These are phyloP conservation scores for Porites lobata DNA, from an alignment of 92 coral and sea anemone species.

Conservation along the genomic window DNA sequence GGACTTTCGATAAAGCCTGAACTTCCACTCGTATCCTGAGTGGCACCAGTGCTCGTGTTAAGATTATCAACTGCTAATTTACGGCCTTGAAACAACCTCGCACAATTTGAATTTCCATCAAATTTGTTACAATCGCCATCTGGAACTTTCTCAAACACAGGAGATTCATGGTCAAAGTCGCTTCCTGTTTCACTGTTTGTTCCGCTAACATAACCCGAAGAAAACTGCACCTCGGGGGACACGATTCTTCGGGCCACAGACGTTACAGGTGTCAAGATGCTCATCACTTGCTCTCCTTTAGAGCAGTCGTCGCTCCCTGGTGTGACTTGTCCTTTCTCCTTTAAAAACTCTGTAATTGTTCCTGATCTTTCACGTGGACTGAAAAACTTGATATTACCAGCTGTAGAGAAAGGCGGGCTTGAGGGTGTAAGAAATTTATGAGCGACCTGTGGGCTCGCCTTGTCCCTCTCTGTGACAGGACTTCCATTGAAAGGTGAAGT, in stretches of 20 bases:
- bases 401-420: neutral
- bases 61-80: neutral
- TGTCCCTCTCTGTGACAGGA: neutral
- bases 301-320: slow-evolving; percentile 2
- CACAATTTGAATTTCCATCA: neutral
- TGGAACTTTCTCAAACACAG: neutral
- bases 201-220: slow-evolving; percentile 68
- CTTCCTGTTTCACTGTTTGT: slow-evolving; percentile 44
- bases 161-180: slow-evolving; percentile 8
- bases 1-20: slow-evolving; percentile 42
- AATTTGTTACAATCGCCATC: slow-evolving; percentile 1
- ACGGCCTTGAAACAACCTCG: neutral
- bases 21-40: slow-evolving; percentile 24
- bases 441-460: neutral
- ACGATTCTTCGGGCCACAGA: slow-evolving; percentile 18
- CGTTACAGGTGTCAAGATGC: slow-evolving; percentile 7
- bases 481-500: slow-evolving; percentile 26
- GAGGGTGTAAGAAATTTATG: slow-evolving; percentile 22
- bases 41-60: neutral
- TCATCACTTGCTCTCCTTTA: neutral
- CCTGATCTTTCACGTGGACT: slow-evolving; percentile 50
- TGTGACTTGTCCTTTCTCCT: slow-evolving; percentile 27
- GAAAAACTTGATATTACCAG: slow-evolving; percentile 9
- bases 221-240: slow-evolving; percentile 31
- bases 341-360: slow-evolving; percentile 45